Base-by-base conservation (phyloP, 2,888 invertebrate genomes). In the Phymatocera aterrima region DNA sequence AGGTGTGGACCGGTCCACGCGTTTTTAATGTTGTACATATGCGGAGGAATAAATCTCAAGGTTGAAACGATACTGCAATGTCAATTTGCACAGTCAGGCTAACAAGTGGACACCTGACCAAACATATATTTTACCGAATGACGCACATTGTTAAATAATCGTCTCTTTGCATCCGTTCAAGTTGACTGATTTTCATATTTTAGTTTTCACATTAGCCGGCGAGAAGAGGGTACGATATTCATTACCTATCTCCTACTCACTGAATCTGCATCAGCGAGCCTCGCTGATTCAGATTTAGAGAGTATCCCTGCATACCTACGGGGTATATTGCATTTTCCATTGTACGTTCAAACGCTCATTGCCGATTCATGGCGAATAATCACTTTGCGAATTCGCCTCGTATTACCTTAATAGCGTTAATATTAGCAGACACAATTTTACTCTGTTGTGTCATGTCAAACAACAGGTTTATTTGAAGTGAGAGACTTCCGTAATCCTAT, bases 331-430 rank as follows among this genome's bases (percentile, higher is more conserved):
- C 3, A 28, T 28, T 60, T 60, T 60, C 60, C 60, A 60, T 60
- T 3, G 57, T 28, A 57, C 31, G 24, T 60, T 60, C 15, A 24
- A 10, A 4, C 10, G 15, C 31, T 12, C 28, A 21, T n/a, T 60
- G 24, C 31, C 15, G 31, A 60, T 60, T 31, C 10, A 31, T 31
- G 28, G n/a, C 31, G 1, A 65, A 65, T 65, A 37, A 40, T n/a
- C 64, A 18, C 64, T 65, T 40, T 12, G 40, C 37, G 21, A 40
- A 65, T 65, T 40, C 18, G 65, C 65, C 12, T 65, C 40, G 40
- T 40, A 40, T 40, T 4, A 15, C 60, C 28, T 31, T 60, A 60
- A 60, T 60, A 31, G 60, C 60, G 60, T 31, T 60, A 60, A 60
- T 60, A 60, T 60, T 60, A 65, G 64, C 65, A 65, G 3, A 31